These are phyloP conservation scores for Shinisaurus crocodilurus DNA, from an alignment of 2,113 vertebrate species.

Conservation along the genomic window DNA sequence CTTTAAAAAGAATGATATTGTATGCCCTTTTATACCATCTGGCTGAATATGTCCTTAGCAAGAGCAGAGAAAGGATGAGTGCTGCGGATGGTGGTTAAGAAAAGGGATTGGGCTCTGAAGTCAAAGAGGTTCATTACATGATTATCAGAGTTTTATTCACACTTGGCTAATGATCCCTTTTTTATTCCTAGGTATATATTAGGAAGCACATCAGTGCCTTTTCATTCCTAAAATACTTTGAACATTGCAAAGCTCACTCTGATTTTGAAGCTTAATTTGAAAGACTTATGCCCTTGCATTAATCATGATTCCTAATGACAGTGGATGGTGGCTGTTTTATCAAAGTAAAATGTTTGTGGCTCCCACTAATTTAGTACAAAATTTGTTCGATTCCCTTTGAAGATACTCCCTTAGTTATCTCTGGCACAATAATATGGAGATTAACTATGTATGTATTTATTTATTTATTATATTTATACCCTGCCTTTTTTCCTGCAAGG, in stretches of 20 bases:
- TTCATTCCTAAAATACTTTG: neutral
- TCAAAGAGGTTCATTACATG: constrained; percentile 18
- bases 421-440: neutral
- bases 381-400: neutral
- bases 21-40: neutral
- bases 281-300: constrained; percentile 28
- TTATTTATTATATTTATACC: no score
- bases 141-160: constrained; percentile 43
- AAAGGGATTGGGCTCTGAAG: constrained; percentile 37
- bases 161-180: constrained; percentile 44
- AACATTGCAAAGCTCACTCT: constrained; percentile 30
- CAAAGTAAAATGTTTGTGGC: neutral
- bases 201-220: constrained; percentile 37
- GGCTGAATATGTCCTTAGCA: constrained; percentile 18
- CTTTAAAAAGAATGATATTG: neutral
- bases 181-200: constrained; percentile 13
- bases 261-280: constrained; percentile 38
- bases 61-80: neutral
- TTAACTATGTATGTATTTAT: no score
- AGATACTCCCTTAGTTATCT: neutral
- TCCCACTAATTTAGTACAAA: constrained; percentile 24
- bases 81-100: constrained; percentile 1
- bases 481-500: no score
- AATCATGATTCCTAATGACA: constrained; percentile 22
- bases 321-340: neutral